phyloP scores from a whole-genome alignment of 2,888 invertebrate species.

The Dicranocentrus wangi region DNA sequence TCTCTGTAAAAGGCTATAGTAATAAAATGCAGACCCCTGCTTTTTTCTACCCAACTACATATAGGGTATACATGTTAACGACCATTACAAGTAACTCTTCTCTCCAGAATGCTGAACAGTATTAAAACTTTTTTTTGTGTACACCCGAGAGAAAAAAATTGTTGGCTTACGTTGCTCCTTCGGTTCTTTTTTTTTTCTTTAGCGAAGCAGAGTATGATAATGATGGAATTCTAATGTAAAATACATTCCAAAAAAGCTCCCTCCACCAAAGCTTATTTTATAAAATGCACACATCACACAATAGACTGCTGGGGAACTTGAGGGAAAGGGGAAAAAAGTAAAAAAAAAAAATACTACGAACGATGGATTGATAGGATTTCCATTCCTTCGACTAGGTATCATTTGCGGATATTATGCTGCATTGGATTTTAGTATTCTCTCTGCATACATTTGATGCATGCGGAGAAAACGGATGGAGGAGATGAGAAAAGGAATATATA shows the following conservation, averaged over 20 bases:
- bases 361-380: constrained; percentile 58
- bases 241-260: constrained; percentile 26
- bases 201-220: constrained; percentile 47
- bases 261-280: constrained; percentile 14
- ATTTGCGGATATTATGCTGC: constrained; percentile 46
- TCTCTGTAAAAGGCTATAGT: too few species aligned
- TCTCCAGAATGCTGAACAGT: not conserved
- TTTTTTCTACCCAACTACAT: not conserved
- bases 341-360: not conserved
- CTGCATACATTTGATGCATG: constrained; percentile 57
- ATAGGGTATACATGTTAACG: too few species aligned
- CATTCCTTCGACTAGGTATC: constrained; percentile 36
- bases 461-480: constrained; percentile 42
- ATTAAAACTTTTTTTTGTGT: not conserved
- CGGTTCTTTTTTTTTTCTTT: constrained; percentile 30
- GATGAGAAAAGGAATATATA: not conserved
- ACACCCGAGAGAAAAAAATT: too few species aligned
- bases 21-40: not conserved
- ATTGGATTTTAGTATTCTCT: constrained; percentile 52
- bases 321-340: constrained; percentile 50
- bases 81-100: not conserved
- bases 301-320: constrained; percentile 28
- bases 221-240: constrained; percentile 47
- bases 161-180: too few species aligned
- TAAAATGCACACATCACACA: constrained; percentile 2